A percentile compares a stretch with the other conserved stretches of the same genome.
phyloP scores from a whole-genome alignment of 2,797 vertebrate genomes.

The Thamnophis elegans region DNA sequence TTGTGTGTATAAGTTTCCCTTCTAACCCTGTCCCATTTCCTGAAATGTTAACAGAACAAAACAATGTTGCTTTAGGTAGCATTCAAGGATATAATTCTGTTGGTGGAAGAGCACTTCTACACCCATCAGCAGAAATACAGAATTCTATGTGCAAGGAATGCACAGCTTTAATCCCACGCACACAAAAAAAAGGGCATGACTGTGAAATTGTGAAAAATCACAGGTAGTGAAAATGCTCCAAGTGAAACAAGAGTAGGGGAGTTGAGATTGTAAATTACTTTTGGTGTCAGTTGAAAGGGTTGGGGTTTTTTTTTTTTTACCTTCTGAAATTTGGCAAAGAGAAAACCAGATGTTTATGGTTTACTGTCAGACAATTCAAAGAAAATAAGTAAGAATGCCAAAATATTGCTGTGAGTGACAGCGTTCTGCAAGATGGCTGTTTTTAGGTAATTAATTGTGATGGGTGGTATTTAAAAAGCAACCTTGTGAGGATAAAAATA shows the following conservation, averaged over 20 bases:
- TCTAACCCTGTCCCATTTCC: not conserved
- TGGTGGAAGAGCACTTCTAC: not conserved
- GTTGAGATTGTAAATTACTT: constrained; percentile 4
- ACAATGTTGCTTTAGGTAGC: not conserved
- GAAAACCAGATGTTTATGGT: constrained; percentile 25
- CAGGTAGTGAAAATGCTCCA: not conserved
- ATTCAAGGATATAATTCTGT: not conserved
- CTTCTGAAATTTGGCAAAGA: not conserved
- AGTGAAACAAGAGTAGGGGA: not conserved
- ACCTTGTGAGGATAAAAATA: not conserved
- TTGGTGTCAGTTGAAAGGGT: not conserved
- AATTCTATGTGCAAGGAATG: not conserved
- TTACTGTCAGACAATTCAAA: constrained; percentile 17
- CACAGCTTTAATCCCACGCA: not conserved
- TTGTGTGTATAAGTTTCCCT: not conserved
- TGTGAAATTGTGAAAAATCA: not conserved
- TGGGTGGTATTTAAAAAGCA: constrained; percentile 30
- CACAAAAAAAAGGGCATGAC: not conserved
- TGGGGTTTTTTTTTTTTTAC: not conserved
- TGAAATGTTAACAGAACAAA: not conserved
- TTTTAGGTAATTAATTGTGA: constrained; percentile 1
- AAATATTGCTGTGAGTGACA: constrained; percentile 18
- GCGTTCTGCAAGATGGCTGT: constrained; percentile 23
- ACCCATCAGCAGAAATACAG: not conserved
- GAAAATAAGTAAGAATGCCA: not conserved